Conservation (phyloP, 1,140 invertebrate species). For the Helicorthomorpha holstii region DNA sequence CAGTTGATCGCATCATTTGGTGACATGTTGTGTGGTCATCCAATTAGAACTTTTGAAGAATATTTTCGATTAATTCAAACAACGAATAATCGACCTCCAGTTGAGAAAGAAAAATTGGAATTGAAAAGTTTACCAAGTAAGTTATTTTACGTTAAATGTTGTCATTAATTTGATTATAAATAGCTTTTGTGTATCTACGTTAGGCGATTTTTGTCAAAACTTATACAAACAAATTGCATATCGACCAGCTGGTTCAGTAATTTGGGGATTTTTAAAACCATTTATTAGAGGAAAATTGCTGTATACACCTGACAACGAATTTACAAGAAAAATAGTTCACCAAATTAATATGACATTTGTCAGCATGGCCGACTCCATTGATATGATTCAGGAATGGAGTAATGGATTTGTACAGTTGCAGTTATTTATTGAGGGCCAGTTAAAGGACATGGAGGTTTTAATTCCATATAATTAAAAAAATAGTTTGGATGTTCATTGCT, state of each 20-base stretch:
- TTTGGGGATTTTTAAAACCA: constrained; percentile 30
- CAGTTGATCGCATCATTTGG: neutral
- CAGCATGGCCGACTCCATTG: constrained; percentile 17
- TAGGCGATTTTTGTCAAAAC: constrained; percentile 23
- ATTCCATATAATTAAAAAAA: too few species aligned
- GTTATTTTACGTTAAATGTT: neutral
- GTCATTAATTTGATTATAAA: neutral
- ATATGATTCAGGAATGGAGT: constrained; percentile 18
- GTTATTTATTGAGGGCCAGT: constrained; percentile 13
- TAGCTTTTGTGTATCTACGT: neutral
- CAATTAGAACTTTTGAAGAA: neutral
- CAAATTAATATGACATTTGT: constrained; percentile 12
- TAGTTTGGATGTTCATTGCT: neutral
- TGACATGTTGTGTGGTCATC: neutral
- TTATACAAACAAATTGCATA: constrained; percentile 22
- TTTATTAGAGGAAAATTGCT: constrained; percentile 28
- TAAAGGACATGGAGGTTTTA: constrained; percentile 2
- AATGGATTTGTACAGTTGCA: constrained; percentile 15
- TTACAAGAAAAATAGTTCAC: constrained; percentile 20
- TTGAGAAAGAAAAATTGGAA: neutral
- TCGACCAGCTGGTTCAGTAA: constrained; percentile 19
- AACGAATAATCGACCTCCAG: neutral
- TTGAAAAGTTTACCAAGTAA: neutral
- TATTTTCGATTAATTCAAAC: neutral
- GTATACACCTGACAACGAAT: constrained; percentile 23